Evolutionary conservation across 1,140 invertebrate species (phyloP).

Genomic region (Mycetomoellerius zeteki): DNA sequence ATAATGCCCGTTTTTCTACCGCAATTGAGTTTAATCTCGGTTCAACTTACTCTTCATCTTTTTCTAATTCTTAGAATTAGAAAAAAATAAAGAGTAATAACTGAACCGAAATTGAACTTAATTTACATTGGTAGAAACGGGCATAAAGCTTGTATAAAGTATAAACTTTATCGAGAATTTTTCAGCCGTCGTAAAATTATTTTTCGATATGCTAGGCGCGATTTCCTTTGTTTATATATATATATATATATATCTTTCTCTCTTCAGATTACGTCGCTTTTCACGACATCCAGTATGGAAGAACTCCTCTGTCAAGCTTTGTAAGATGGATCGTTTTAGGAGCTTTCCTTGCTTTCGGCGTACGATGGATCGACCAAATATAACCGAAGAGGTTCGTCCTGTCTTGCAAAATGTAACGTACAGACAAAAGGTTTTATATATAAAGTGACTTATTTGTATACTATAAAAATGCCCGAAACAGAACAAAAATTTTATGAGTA

Average conservation of each 20-base stretch:
- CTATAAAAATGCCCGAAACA: not conserved
- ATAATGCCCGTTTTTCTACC: no score
- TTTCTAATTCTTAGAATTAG: no score
- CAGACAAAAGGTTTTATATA: conserved; percentile 36
- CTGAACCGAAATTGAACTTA: no score
- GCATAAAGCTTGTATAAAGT: no score
- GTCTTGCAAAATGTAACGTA: conserved; percentile 45
- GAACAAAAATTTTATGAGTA: not conserved
- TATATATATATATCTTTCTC: not conserved
- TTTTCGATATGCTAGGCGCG: conserved; percentile 28
- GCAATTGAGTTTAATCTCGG: no score
- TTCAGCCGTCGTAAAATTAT: conserved; percentile 16
- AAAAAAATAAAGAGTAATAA: no score
- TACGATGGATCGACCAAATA: conserved; percentile 56
- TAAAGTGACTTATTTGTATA: conserved; percentile 45
- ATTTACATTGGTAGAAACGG: no score
- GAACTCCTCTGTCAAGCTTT: conserved; percentile 64
- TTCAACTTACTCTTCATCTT: no score
- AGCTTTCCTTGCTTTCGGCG: conserved; percentile 40
- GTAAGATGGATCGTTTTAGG: conserved; percentile 62
- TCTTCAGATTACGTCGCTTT: conserved; percentile 34
- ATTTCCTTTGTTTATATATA: conserved; percentile 44
- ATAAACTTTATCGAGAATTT: conserved; percentile 37
- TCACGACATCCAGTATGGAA: conserved; percentile 39
- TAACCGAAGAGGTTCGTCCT: conserved; percentile 35